Conservation (phyloP, 2,888 invertebrate genomes). For the Crematogaster levior region DNA sequence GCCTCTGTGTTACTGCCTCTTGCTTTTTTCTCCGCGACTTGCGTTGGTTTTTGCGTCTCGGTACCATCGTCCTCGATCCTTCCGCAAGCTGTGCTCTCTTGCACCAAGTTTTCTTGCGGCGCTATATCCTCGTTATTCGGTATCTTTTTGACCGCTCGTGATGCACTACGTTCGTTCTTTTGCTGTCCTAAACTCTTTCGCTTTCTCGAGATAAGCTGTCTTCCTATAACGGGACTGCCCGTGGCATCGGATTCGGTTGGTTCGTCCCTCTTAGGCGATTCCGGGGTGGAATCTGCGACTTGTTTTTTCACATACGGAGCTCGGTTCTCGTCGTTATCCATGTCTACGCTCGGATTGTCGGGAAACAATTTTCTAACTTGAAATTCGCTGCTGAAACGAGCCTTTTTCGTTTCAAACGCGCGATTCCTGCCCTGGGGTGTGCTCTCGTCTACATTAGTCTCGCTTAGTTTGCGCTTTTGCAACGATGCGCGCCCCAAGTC, state of each 20-base stretch:
- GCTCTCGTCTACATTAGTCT: slow-evolving; percentile 66
- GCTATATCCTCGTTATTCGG: neutral
- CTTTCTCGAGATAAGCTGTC: slow-evolving; percentile 68
- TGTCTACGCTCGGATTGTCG: slow-evolving; percentile 54
- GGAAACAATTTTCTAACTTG: slow-evolving; percentile 73
- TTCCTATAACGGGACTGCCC: slow-evolving; percentile 72
- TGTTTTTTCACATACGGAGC: neutral
- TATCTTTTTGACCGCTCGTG: neutral
- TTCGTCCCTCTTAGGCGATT: neutral
- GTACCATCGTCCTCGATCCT: neutral
- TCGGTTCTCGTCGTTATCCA: neutral
- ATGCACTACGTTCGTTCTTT: slow-evolving; percentile 48
- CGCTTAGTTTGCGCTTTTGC: slow-evolving; percentile 61
- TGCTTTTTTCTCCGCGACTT: neutral
- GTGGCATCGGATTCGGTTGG: neutral
- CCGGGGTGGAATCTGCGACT: neutral
- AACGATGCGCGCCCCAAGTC: slow-evolving; percentile 9
- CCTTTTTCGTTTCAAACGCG: slow-evolving; percentile 71
- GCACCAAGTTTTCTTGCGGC: neutral
- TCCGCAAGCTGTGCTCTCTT: neutral
- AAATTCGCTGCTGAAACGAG: slow-evolving; percentile 73
- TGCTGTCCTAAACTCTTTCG: slow-evolving; percentile 50
- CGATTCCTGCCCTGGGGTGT: slow-evolving; percentile 15
- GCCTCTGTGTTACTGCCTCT: neutral
- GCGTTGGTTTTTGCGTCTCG: neutral